Conservation (phyloP, 2,888 invertebrate species). For the Lordiphosa fenestrarum region DNA sequence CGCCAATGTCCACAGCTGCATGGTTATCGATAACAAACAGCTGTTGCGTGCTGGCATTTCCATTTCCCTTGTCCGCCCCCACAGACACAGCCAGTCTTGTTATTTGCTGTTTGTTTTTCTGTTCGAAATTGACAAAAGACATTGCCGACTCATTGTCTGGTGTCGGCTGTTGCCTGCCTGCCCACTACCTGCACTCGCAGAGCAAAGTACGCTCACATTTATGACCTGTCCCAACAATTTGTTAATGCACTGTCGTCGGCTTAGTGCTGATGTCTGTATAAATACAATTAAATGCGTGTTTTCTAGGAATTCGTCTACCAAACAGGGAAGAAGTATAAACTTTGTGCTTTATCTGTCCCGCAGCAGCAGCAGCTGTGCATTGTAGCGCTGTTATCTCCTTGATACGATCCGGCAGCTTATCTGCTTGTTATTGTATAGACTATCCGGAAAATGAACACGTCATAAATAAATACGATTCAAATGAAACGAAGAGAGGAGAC, state of each 20-base stretch:
- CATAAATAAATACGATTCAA: conserved; percentile 15
- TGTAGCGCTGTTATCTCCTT: not conserved
- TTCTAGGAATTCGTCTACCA: conserved; percentile 34
- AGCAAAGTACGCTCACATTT: conserved; percentile 16
- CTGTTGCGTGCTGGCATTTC: conserved; percentile 11
- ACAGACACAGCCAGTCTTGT: not conserved
- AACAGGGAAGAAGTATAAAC: not conserved
- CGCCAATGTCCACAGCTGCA: not conserved
- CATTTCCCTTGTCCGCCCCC: conserved; percentile 8
- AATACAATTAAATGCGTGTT: conserved; percentile 27
- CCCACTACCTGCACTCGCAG: conserved; percentile 34
- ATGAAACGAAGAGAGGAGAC: not conserved
- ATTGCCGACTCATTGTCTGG: conserved; percentile 44
- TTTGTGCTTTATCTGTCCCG: conserved; percentile 2
- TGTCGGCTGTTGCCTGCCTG: conserved; percentile 31
- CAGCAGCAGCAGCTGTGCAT: conserved; percentile 1
- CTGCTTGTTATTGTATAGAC: conserved; percentile 6
- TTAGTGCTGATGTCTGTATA: conserved; percentile 19
- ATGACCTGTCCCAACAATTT: conserved; percentile 53
- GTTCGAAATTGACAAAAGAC: conserved; percentile 34
- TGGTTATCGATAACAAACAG: conserved; percentile 12
- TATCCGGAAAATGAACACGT: conserved; percentile 16
- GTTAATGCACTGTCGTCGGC: conserved; percentile 10
- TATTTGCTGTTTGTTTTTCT: conserved; percentile 2
- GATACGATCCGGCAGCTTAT: conserved; percentile 4